phyloP scores from a whole-genome alignment of 1,140 invertebrate genomes.

The Planococcus citri region DNA sequence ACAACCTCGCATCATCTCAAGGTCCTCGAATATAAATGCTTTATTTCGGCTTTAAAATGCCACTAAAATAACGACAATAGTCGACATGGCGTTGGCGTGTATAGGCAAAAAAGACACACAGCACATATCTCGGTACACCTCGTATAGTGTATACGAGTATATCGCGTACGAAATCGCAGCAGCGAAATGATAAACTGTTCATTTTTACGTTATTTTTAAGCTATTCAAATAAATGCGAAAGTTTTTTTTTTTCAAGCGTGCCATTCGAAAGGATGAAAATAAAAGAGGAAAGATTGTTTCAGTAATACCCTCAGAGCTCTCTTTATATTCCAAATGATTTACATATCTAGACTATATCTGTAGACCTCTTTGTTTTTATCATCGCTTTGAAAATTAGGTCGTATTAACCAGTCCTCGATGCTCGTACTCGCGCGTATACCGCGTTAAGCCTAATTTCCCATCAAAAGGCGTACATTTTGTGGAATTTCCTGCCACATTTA shows the following conservation, averaged over 20 bases:
- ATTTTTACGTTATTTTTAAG: background rate
- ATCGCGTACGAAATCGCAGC: background rate
- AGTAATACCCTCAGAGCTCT: background rate
- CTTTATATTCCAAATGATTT: background rate
- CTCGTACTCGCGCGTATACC: too few relatives aligned
- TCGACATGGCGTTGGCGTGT: too few relatives aligned
- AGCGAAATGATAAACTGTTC: background rate
- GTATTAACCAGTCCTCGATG: background rate
- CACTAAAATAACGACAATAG: too few relatives aligned
- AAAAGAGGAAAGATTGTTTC: background rate
- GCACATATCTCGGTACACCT: too few relatives aligned
- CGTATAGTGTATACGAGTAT: too few relatives aligned
- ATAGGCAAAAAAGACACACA: too few relatives aligned
- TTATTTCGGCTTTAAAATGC: too few relatives aligned
- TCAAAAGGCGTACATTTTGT: too few relatives aligned
- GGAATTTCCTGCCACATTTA: too few relatives aligned
- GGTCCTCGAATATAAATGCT: too few relatives aligned
- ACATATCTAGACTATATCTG: background rate
- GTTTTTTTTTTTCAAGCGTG: background rate
- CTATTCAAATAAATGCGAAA: background rate
- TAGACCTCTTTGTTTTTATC: background rate
- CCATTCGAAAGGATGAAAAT: background rate
- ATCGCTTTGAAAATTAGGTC: slow-evolving; percentile 3
- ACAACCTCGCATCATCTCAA: too few relatives aligned
- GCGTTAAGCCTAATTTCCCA: too few relatives aligned